Evolutionary conservation across 2,888 invertebrate species (phyloP).

Genomic region (Arge pagana): DNA sequence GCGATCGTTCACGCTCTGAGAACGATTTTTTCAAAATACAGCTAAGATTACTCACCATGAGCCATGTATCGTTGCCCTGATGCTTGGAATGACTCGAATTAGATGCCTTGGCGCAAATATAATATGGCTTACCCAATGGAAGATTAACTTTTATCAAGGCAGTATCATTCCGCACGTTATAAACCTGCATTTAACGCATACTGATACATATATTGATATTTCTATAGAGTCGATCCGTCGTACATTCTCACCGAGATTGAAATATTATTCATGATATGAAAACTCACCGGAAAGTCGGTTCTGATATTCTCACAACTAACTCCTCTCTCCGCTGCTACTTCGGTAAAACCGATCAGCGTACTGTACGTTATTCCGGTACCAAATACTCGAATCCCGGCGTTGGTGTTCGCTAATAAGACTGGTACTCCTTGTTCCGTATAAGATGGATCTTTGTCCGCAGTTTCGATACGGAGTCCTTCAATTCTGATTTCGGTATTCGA

Average conservation of each 20-base stretch:
- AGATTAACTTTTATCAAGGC: conserved; percentile 44
- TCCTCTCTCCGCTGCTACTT: conserved; percentile 61
- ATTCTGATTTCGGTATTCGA: conserved; percentile 47
- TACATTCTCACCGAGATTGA: neutral
- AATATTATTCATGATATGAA: too few species aligned
- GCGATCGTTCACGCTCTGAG: too few species aligned
- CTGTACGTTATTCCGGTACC: conserved; percentile 70
- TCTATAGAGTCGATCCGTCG: conserved; percentile 8
- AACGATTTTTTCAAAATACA: too few species aligned
- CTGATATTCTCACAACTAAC: conserved; percentile 69
- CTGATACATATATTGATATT: neutral
- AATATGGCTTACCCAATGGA: conserved; percentile 51
- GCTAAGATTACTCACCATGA: conserved; percentile 37
- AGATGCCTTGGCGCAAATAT: conserved; percentile 59
- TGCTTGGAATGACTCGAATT: conserved; percentile 60
- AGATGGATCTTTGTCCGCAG: conserved; percentile 63
- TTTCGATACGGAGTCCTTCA: conserved; percentile 65
- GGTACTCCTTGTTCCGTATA: conserved; percentile 67
- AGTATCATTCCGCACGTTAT: conserved; percentile 39
- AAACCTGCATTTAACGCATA: too few species aligned
- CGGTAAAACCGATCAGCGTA: conserved; percentile 75
- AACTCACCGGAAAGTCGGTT: conserved; percentile 60
- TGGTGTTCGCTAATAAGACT: conserved; percentile 66
- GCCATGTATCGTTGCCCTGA: conserved; percentile 69
- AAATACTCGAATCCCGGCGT: conserved; percentile 72